A percentile compares a stretch with the other conserved stretches of the same genome.
Conservation (phyloP, 2,113 vertebrate species). For the Ameiurus melas region DNA sequence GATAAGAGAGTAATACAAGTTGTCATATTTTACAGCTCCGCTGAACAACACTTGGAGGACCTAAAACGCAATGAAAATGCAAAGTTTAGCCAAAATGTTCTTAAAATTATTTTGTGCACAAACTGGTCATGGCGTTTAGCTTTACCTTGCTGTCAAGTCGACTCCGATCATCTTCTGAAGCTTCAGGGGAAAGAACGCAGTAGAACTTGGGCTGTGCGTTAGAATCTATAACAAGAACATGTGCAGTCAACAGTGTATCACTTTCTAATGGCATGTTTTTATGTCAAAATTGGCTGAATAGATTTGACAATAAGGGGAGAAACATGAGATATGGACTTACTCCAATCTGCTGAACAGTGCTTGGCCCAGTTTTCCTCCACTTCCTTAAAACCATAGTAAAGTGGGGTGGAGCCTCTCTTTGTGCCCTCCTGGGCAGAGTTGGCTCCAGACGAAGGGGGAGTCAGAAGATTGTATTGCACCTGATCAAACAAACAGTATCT, state of each 20-base stretch:
- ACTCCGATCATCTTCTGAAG: slow-evolving; percentile 90
- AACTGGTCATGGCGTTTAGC: not conserved
- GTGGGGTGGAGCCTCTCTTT: slow-evolving; percentile 72
- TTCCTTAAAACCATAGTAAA: slow-evolving; percentile 96
- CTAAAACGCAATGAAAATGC: slow-evolving; percentile 62
- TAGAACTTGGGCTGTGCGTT: slow-evolving; percentile 93
- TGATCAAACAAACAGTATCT: slow-evolving; percentile 55
- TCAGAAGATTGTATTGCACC: slow-evolving; percentile 95
- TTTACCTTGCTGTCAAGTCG: slow-evolving; percentile 85
- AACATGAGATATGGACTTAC: slow-evolving; percentile 45
- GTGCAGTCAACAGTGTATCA: not conserved
- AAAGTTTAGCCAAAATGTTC: not conserved
- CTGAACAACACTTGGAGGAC: slow-evolving; percentile 90
- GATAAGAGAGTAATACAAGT: slow-evolving; percentile 85
- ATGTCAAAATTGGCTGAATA: not conserved
- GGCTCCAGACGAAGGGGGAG: slow-evolving; percentile 83
- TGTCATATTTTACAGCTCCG: slow-evolving; percentile 84
- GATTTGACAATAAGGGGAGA: not conserved
- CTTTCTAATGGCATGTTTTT: not conserved
- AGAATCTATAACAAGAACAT: slow-evolving; percentile 73
- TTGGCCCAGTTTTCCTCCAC: slow-evolving; percentile 99
- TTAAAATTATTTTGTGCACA: not conserved
- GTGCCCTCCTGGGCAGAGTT: slow-evolving; percentile 79
- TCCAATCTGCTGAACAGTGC: slow-evolving; percentile 87
- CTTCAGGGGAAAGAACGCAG: slow-evolving; percentile 90